Conservation (phyloP, 2,888 invertebrate species). For the Aricia artaxerxes region DNA sequence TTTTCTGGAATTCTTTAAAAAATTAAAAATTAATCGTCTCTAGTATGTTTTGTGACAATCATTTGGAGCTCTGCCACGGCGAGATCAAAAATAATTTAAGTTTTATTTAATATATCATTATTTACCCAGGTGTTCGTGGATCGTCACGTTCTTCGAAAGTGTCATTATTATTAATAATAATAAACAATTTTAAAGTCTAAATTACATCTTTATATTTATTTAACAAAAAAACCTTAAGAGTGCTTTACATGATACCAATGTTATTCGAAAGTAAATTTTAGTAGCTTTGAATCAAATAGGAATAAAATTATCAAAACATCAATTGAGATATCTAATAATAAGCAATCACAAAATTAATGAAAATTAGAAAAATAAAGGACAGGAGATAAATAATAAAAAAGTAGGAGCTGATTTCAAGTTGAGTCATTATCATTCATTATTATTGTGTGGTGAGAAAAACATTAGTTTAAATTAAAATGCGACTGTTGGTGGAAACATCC, state of each 20-base stretch:
- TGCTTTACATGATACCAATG: neutral
- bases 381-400: neutral
- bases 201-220: neutral
- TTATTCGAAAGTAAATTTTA: no score
- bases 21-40: constrained; percentile 28
- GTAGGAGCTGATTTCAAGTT: neutral
- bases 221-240: neutral
- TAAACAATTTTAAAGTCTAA: neutral
- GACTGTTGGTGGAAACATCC: neutral
- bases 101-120: constrained; percentile 17
- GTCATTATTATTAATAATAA: neutral
- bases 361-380: neutral
- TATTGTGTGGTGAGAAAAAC: neutral
- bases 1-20: constrained; percentile 27
- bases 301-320: no score
- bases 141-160: constrained; percentile 6
- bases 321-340: no score
- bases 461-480: neutral
- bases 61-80: constrained; percentile 30
- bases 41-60: constrained; percentile 31
- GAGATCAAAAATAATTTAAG: constrained; percentile 30
- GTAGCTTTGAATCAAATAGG: no score
- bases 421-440: neutral
- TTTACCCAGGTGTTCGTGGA: constrained; percentile 15
- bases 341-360: neutral